phyloP scores from a whole-genome alignment of 2,888 invertebrate genomes.

The Gnatocerus cornutus region DNA sequence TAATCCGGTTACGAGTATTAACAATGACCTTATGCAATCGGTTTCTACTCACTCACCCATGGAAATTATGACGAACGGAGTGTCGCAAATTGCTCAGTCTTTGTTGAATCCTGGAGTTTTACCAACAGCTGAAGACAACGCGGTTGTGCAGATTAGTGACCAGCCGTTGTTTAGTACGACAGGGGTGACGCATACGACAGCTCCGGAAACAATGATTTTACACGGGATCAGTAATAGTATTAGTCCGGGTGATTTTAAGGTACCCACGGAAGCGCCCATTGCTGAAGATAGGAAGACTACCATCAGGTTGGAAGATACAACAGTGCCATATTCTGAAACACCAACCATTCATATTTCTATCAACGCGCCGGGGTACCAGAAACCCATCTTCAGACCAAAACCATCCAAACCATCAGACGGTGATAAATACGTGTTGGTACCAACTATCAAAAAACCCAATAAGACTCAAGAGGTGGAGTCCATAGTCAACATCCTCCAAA shows the following conservation, averaged over 20 bases:
- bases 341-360: constrained; percentile 66
- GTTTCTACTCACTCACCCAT: constrained; percentile 54
- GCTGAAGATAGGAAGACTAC: constrained; percentile 64
- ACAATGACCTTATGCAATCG: constrained; percentile 53
- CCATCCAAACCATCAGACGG: constrained; percentile 68
- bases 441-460: constrained; percentile 71
- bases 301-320: constrained; percentile 54
- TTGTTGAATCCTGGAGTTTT: constrained; percentile 68
- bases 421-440: constrained; percentile 75
- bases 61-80: constrained; percentile 75
- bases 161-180: constrained; percentile 62
- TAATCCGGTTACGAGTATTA: constrained; percentile 52
- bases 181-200: constrained; percentile 67
- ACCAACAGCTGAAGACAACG: constrained; percentile 68
- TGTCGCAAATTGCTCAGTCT: constrained; percentile 75
- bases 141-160: constrained; percentile 64
- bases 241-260: constrained; percentile 65
- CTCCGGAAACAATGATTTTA: constrained; percentile 78
- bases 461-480: constrained; percentile 73
- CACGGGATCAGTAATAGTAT: constrained; percentile 72
- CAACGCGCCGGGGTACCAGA: constrained; percentile 65
- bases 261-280: constrained; percentile 51
- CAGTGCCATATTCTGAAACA: constrained; percentile 60
- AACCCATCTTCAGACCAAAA: constrained; percentile 76
- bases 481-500: constrained; percentile 77